Evolutionary conservation across 2,888 invertebrate genomes (phyloP), one percentile per base, ranked within the genome.

Genomic region (Amblyjoppa fuscipennis): DNA sequence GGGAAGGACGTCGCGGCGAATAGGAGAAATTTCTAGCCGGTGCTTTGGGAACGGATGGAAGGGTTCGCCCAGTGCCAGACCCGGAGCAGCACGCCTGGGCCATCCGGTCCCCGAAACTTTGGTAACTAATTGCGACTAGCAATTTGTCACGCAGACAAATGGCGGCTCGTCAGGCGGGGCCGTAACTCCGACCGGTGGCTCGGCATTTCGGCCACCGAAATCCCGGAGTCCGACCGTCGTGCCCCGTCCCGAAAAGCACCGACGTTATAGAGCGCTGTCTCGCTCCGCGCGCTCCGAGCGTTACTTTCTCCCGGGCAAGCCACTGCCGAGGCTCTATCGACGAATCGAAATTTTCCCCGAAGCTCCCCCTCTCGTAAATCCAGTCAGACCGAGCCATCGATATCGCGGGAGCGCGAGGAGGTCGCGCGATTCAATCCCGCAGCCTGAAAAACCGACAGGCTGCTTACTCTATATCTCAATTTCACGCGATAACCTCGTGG

Each of bases 101-200:
- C 90, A 91, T 91, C 89, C 91, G 89, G 90, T 90, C 91, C 90
- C 91, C 90, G 90, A 89, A 91, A 91, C 91, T 92, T 91, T 87
- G 91, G 88, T 91, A 92, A 92, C 92, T 92, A 92, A 92, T 92
- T 92, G 92, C 92, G 91, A 92, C 91, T 91, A 90, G 92, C 92
- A 91, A 92, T 92, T 92, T 92, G 91, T 92, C 92, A 92, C 92
- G 91, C 90, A 91, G 92, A 92, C 91, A 91, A 92, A 92, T 92
- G 92, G 91, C 90, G 91, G 89, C 90, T 92, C 92, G 90, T 91
- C 90, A 90, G 91, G 80, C 89, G 88, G 89, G 86, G 84, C 88
- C 89, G 88, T 87, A 89, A 87, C 88, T 83, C 83, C 56, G 59
- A 68, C 70, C 70, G 78, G 59, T 78, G 66, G 61, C 31, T n/a